phyloP scores from a whole-genome alignment of 1,140 invertebrate genomes.

The Zophobas morio region DNA sequence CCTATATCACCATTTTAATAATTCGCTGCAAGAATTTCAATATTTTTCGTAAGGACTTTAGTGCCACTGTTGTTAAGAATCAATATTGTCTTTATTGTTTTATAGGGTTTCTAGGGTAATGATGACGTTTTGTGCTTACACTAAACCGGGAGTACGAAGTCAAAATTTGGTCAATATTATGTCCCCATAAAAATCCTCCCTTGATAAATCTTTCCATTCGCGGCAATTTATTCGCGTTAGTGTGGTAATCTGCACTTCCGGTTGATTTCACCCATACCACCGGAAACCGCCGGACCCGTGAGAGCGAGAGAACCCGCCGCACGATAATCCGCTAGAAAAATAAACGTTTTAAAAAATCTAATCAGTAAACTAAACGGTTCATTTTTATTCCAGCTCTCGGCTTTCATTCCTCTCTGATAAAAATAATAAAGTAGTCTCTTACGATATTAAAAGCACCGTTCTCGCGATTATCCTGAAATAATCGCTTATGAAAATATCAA shows the following conservation, averaged over 20 bases:
- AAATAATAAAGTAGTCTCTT: slow-evolving; percentile 63
- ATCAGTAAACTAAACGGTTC: slow-evolving; percentile 50
- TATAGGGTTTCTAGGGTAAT: too few relatives aligned
- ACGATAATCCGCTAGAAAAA: slow-evolving; percentile 45
- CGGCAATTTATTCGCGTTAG: slow-evolving; percentile 60
- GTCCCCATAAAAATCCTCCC: slow-evolving; percentile 4
- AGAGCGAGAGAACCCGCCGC: slow-evolving; percentile 3
- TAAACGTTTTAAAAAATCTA: slow-evolving; percentile 51
- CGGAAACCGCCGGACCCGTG: slow-evolving; percentile 17
- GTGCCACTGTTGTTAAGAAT: too few relatives aligned
- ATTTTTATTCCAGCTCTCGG: slow-evolving; percentile 50
- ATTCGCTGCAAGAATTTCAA: too few relatives aligned
- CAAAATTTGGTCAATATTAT: too few relatives aligned
- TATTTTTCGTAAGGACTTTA: too few relatives aligned
- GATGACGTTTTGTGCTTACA: too few relatives aligned
- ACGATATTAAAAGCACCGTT: slow-evolving; percentile 61
- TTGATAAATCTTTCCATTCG: slow-evolving; percentile 54
- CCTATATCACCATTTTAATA: too few relatives aligned
- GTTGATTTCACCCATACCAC: slow-evolving; percentile 54
- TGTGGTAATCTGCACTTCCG: slow-evolving; percentile 61
- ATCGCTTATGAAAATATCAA: slow-evolving; percentile 63
- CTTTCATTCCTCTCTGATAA: slow-evolving; percentile 52
- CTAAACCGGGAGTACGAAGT: too few relatives aligned
- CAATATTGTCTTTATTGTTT: too few relatives aligned
- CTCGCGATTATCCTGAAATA: slow-evolving; percentile 61